Conservation (phyloP, 2,113 vertebrate species). For the Oenanthe melanoleuca region DNA sequence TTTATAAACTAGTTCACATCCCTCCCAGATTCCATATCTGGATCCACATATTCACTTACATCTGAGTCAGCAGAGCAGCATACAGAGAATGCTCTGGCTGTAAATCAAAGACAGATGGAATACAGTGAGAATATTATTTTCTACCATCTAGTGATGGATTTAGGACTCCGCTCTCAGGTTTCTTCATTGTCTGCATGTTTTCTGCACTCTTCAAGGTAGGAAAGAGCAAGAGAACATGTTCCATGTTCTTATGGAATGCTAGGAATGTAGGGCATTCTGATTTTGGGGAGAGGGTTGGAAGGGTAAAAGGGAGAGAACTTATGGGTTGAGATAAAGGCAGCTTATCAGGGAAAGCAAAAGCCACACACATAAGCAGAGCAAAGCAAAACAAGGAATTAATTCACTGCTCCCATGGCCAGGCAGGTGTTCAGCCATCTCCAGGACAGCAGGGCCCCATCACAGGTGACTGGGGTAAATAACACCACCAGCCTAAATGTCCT, state of each 20-base stretch:
- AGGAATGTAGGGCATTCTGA: background rate
- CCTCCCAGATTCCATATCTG: background rate
- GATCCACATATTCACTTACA: background rate
- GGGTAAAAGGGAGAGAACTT: background rate
- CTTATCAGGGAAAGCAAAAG: background rate
- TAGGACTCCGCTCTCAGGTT: background rate
- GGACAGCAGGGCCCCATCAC: background rate
- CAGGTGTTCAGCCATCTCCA: background rate
- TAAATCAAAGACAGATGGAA: background rate
- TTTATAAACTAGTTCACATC: background rate
- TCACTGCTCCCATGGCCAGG: background rate
- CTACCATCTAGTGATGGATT: background rate
- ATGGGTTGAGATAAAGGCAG: no score
- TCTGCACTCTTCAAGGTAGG: background rate
- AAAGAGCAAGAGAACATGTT: background rate
- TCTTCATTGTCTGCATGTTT: background rate
- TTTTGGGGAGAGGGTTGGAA: background rate
- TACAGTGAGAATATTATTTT: background rate
- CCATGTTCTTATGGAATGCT: background rate
- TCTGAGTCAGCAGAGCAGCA: background rate
- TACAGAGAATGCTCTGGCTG: background rate
- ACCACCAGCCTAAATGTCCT: background rate
- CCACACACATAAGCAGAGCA: background rate
- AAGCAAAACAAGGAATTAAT: background rate
- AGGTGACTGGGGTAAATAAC: background rate